Evolutionary conservation across 2,797 vertebrate species (phyloP), one percentile per base, ranked within the genome.

Genomic region (Rhodeus uyekii): DNA sequence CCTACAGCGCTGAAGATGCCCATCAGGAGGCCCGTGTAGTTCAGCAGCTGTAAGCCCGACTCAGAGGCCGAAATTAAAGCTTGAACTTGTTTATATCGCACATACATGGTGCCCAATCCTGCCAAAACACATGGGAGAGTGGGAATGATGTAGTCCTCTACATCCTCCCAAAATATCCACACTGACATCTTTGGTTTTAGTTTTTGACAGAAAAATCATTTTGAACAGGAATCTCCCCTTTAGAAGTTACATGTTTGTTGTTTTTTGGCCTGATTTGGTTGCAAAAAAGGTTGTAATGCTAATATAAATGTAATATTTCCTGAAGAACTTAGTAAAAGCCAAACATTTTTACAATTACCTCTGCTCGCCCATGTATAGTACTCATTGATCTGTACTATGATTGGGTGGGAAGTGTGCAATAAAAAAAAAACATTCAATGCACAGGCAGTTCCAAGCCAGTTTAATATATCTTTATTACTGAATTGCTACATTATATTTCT

Each of bases 71-170:
- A 90, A 68, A 82, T 94, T 87, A 96, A 81, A 72, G 93, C 93
- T 19, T 91, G 86, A 68, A 96, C 94, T 88, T 96, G 95, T 69
- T 95, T 95, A 80, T 96, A 95, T 22, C 95, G 92, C n/a, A 96
- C 91, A 19, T 95, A 96, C 77, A 95, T 90, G n/a, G 93, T 96
- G 34, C 93, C 93, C 64, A 93, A 9, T 27, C 93, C 95, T 96
- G 89, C 60, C 67, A 76, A 79, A n/a, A 71, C 58, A 75, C 38
- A 29, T 16, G 38, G 12, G 19, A 50, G 14, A 50, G 29, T 24
- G 48, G 4, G 13, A 32, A 36, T 18, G 0, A 34, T 36, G 12
- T 10, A 73, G 36, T 67, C 12, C n/a, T 46, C 42, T 67, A 39
- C 64, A 24, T 67, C 64, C 14, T 68, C 65, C n/a, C 65, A 24